phyloP scores from a whole-genome alignment of 2,888 invertebrate genomes.

The Romanomermis culicivorax region DNA sequence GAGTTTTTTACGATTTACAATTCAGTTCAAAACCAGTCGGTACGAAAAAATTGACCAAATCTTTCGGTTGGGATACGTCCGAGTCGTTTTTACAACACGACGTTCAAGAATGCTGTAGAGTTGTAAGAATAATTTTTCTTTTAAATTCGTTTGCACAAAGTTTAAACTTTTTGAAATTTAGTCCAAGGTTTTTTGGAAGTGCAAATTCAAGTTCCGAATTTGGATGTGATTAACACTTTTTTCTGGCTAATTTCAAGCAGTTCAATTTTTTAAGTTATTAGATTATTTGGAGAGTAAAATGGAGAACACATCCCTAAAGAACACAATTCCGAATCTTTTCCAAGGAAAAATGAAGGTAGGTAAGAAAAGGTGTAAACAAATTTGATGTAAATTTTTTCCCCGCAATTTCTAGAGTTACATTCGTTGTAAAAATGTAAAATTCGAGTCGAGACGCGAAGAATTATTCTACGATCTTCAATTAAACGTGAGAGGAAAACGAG shows the following conservation, averaged over 20 bases:
- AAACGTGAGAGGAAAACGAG: conserved; percentile 92
- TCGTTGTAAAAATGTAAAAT: conserved; percentile 87
- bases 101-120: conserved; percentile 40
- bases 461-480: conserved; percentile 97
- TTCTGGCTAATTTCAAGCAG: no score
- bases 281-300: conserved; percentile 97
- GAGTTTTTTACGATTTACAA: conserved; percentile 94
- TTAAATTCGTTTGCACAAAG: conserved; percentile 1
- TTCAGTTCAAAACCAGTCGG: conserved; percentile 94
- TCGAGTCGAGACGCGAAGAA: conserved; percentile 81
- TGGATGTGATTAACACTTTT: background rate
- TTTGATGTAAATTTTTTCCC: no score
- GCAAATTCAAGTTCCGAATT: background rate
- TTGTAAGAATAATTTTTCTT: conserved; percentile 48
- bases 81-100: conserved; percentile 99
- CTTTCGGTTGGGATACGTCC: conserved; percentile 98
- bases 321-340: conserved; percentile 84
- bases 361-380: no score
- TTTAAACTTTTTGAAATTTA: conserved; percentile 3
- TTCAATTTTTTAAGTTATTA: conserved; percentile 49
- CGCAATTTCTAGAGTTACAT: conserved; percentile 55
- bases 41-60: conserved; percentile 93
- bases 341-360: conserved; percentile 88
- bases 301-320: conserved; percentile 94
- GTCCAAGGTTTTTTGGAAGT: background rate